These are phyloP conservation scores for Nomada hirtipes DNA, from an alignment of 2,888 invertebrate species.

Conservation along the genomic window DNA sequence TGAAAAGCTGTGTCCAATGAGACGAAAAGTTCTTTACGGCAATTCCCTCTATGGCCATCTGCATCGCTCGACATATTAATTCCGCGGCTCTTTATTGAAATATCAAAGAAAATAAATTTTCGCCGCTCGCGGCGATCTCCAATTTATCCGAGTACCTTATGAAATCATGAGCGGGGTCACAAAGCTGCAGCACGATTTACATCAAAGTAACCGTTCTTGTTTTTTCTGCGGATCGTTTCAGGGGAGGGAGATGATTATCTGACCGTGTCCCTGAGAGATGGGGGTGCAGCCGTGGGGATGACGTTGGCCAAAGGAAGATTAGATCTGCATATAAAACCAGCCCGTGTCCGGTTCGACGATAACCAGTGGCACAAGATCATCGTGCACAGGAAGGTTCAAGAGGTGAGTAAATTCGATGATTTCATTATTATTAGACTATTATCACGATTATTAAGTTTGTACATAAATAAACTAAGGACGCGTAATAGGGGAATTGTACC, in stretches of 20 bases:
- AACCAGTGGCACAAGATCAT: conserved; percentile 98
- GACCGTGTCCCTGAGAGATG: conserved; percentile 94
- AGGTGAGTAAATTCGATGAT: conserved; percentile 86
- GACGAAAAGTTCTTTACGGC: too few species aligned
- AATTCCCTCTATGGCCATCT: neutral
- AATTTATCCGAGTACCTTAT: neutral
- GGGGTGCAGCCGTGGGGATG: conserved; percentile 94
- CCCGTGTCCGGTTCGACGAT: conserved; percentile 96
- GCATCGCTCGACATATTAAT: too few species aligned
- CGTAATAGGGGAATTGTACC: neutral
- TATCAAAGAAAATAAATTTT: neutral
- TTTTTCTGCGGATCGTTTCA: conserved; percentile 80
- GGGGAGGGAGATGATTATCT: conserved; percentile 96
- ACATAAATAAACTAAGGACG: neutral
- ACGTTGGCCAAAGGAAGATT: conserved; percentile 95
- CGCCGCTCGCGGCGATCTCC: neutral
- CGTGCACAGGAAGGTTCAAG: conserved; percentile 95
- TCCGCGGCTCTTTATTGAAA: neutral
- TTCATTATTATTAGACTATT: neutral
- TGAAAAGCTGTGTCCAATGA: too few species aligned
- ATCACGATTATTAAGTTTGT: too few species aligned
- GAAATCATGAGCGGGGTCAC: conserved; percentile 1
- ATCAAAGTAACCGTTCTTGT: conserved; percentile 9
- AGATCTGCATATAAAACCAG: conserved; percentile 95
- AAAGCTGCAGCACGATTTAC: conserved; percentile 7